Evolutionary conservation across 2,797 vertebrate species (phyloP), one percentile per base, ranked within the genome.

Genomic region (Clarias fuscus): DNA sequence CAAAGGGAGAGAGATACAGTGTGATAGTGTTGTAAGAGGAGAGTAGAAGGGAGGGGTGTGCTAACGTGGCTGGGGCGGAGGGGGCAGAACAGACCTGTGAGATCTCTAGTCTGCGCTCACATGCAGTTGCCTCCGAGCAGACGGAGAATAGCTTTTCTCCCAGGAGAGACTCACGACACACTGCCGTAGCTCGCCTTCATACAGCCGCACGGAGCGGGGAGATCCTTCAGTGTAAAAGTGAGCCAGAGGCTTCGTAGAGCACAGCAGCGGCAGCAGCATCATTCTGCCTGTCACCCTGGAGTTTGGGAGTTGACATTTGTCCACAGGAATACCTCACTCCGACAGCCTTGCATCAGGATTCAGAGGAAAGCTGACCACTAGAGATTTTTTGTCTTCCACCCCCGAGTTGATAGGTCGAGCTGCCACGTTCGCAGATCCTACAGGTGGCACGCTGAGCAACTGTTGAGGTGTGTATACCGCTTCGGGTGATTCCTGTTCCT

Each of bases 31-130:
- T 85, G 30, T 84, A 70, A n/a, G 58, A 81, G 75, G 71, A 86
- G 87, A 24, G 86, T 82, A 64, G 78, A 77, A 82, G 71, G 86
- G 86, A 87, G 87, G 76, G 81, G 87, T 91, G 87, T 92, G 91
- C 88, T 86, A 86, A 89, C 75, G 87, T 84, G 73, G 84, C 87
- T 79, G 65, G n/a, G 68, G 84, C 73, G 81, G 87, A 85, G 43
- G 78, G 85, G 87, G 88, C 53, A 87, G 68, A 85, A 80, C 76
- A 81, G 72, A 83, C 82, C 84, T 82, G 70, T 84, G 68, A 58
- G 53, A 86, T 87, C 87, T 87, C 67, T 86, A 58, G 83, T 71
- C 85, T 86, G 85, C 85, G 86, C 58, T 77, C 84, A 86, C 80
- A 84, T 81, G 84, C 87, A 88, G 84, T 86, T 76, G 68, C 81